These are phyloP conservation scores for Pachypeltis micranthus DNA, from an alignment of 1,140 invertebrate genomes.

Conservation along the genomic window DNA sequence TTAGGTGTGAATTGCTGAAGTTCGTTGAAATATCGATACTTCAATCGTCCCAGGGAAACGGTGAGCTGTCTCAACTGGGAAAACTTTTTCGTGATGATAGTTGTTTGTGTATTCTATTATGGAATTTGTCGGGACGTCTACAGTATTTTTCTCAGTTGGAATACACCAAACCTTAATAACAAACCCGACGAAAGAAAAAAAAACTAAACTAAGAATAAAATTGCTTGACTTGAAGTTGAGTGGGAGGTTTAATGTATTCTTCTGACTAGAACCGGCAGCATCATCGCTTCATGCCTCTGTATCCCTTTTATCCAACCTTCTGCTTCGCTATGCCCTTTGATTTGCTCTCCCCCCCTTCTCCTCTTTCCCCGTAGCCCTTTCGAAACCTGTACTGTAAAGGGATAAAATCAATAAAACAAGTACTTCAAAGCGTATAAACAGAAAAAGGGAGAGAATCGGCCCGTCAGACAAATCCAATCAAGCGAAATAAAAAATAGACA, in stretches of 20 bases:
- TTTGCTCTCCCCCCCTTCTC: neutral
- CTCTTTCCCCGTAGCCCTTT: neutral
- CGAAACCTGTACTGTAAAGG: neutral
- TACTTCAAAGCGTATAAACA: constrained; percentile 16
- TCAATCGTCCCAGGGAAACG: too few species aligned
- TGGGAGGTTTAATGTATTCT: neutral
- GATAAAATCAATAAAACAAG: constrained; percentile 17
- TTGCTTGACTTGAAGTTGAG: neutral
- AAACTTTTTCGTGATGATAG: too few species aligned
- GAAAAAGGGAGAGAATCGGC: constrained; percentile 9
- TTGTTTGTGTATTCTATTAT: too few species aligned
- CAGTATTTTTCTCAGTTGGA: too few species aligned
- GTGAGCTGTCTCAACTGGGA: too few species aligned
- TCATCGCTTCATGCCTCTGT: neutral
- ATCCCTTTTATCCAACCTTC: neutral
- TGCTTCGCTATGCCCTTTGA: constrained; percentile 11
- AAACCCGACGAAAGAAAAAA: too few species aligned
- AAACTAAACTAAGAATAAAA: too few species aligned
- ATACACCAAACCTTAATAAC: too few species aligned
- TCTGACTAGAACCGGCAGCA: neutral
- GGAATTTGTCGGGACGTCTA: too few species aligned
- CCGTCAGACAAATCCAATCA: constrained; percentile 13
- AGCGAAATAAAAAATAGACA: constrained; percentile 15
- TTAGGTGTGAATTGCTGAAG: too few species aligned
- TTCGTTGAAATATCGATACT: too few species aligned